Evolutionary conservation across 2,113 vertebrate species (phyloP).

Genomic region (Marmota monax): DNA sequence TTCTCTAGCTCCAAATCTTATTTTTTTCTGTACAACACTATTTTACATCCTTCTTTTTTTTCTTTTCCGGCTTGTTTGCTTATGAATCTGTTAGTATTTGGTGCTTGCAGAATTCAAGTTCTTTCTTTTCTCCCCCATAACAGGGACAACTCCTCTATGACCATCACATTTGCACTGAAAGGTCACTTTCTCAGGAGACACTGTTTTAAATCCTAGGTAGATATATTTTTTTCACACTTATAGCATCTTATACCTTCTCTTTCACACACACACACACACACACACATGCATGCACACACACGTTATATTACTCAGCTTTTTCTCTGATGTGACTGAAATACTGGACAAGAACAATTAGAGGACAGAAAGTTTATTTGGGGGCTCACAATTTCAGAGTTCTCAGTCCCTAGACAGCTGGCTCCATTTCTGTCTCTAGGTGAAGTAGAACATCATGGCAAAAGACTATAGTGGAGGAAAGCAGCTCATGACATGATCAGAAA

Average conservation of each 20-base stretch:
- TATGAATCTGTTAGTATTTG: not conserved
- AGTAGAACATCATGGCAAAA: no score
- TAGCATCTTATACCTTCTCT: not conserved
- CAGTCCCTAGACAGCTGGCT: no score
- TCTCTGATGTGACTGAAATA: no score
- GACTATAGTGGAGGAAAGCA: no score
- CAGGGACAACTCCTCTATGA: not conserved
- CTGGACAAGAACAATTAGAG: no score
- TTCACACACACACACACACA: no score
- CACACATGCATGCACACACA: not conserved
- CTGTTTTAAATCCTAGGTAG: not conserved
- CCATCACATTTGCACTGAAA: not conserved
- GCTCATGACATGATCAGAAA: no score
- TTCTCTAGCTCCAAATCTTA: not conserved
- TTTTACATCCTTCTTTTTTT: not conserved
- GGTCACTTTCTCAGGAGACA: not conserved
- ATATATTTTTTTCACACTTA: not conserved
- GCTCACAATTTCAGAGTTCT: no score
- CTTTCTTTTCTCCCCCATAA: not conserved
- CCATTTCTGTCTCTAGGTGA: no score
- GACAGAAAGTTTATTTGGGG: no score
- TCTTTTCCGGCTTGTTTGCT: not conserved
- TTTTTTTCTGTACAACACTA: not conserved
- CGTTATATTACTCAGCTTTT: no score
- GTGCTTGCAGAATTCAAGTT: not conserved